Conservation (phyloP, 2,113 vertebrate species). For the Rhinopomastus cyanomelas region DNA sequence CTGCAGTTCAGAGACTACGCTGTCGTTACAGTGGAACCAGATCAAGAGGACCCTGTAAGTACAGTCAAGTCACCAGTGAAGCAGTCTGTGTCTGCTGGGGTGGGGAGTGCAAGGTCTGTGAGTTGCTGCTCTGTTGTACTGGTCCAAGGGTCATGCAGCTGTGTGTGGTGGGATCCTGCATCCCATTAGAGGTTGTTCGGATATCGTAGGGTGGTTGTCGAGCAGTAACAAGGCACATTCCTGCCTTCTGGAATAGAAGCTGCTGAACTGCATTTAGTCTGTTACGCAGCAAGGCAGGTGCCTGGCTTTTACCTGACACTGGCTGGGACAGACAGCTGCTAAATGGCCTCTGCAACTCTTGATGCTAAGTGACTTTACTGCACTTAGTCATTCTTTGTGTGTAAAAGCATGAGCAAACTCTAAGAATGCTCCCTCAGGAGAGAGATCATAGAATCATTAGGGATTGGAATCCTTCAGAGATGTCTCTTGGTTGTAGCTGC, state of each 20-base stretch:
- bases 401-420: not conserved
- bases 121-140: not conserved
- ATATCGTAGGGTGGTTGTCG: not conserved
- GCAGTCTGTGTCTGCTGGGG: not conserved
- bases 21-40: conserved; percentile 79
- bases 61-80: not conserved
- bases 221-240: not conserved
- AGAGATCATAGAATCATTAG: too few relatives aligned
- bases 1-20: conserved; percentile 81
- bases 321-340: not conserved
- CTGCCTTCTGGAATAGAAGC: not conserved
- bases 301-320: too few relatives aligned
- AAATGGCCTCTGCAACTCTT: not conserved
- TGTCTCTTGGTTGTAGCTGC: not conserved
- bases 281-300: not conserved
- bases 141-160: not conserved
- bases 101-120: fast-evolving
- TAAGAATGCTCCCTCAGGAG: not conserved
- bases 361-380: not conserved
- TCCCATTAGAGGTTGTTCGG: not conserved
- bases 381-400: not conserved
- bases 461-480: too few relatives aligned
- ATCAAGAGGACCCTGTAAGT: conserved; percentile 80
- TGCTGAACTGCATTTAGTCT: not conserved
- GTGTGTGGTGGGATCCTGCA: not conserved